These are phyloP conservation scores for Hydroisotoma schaefferi DNA, from an alignment of 2,888 invertebrate genomes.

Conservation along the genomic window DNA sequence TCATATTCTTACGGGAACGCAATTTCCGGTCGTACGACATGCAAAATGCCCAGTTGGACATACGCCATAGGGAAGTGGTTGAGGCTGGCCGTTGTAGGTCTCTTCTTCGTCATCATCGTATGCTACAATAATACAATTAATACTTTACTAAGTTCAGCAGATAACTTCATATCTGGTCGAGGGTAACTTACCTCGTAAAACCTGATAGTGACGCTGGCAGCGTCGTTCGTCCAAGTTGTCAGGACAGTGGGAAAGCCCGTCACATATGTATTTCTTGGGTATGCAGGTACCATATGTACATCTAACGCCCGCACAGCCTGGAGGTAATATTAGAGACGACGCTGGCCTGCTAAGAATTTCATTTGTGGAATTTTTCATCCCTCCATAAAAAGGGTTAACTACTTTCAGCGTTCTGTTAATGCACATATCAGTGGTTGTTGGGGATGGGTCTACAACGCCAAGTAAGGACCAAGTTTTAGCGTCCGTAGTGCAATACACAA, in stretches of 20 bases:
- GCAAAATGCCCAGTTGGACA: constrained; percentile 33
- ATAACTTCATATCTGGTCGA: neutral
- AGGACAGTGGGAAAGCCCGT: constrained; percentile 16
- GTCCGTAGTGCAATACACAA: constrained; percentile 28
- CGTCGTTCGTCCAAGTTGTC: constrained; percentile 21
- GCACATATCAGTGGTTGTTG: neutral
- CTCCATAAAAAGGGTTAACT: constrained; percentile 23
- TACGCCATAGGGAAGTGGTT: neutral
- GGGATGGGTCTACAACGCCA: constrained; percentile 1
- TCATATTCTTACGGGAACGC: constrained; percentile 21
- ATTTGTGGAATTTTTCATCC: neutral
- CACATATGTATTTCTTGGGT: constrained; percentile 13
- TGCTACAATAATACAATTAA: constrained; percentile 8
- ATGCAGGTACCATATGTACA: constrained; percentile 30
- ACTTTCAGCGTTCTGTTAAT: neutral
- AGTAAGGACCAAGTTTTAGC: constrained; percentile 18
- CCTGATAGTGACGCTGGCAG: constrained; percentile 26
- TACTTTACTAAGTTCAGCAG: too few species aligned
- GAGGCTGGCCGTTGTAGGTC: neutral
- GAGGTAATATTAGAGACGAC: neutral
- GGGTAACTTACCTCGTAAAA: constrained; percentile 12
- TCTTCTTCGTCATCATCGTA: neutral
- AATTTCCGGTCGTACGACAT: constrained; percentile 24
- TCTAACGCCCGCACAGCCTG: constrained; percentile 19
- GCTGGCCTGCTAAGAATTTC: constrained; percentile 12